Base-by-base conservation (phyloP, 2,113 vertebrate genomes). In the Grammomys dolichurus region DNA sequence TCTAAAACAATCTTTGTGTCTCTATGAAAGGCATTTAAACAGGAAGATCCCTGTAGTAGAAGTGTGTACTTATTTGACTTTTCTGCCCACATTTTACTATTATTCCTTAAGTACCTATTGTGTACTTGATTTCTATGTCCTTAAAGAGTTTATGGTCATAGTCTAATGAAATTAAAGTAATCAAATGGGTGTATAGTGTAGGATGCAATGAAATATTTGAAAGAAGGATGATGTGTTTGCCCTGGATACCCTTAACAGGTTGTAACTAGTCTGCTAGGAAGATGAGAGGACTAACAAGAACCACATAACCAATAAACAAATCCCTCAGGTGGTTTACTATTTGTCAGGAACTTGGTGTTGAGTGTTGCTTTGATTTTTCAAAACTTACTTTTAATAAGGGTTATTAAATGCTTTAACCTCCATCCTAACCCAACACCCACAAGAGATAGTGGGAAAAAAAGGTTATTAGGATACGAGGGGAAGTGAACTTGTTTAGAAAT, bases 1-100 rank as follows among this genome's bases (percentile, higher is more conserved):
- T 92, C 82, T 94, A 40, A 94, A 94, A 89, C 51, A 19, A 22
- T 76, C 54, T 91, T 76, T 92, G 26, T 91, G 31, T 46, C 76
- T 87, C 40, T 73, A 7, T 81, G 20, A 13, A 63, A 86, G 88
- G 70, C 70, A 56, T 63, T 96, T 93, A 40, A 92, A 72, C 48
- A 43, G 1, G 36, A 65, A 90, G 70, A 77, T 65, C 43, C 12
- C 22, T 93, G 54, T 88, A 4, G 40, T 22, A 69, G 16, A 56
- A 69, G 7, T n/a, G 1, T 90, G 33, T 26, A 31, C 5, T 28
- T 72, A 77, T 43, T 19, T n/a, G 46, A 46, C 46, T 73, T 40
- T 46, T 84, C 85, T 93, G 86, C 19, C 56, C 40, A 28, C n/a
- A 54, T 85, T 94, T 91, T 28, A 46, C 69, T 70, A 92, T 56